Evolutionary conservation across 2,888 invertebrate genomes (phyloP), one percentile per base, ranked within the genome.

Genomic region (Yponomeuta sedellus): DNA sequence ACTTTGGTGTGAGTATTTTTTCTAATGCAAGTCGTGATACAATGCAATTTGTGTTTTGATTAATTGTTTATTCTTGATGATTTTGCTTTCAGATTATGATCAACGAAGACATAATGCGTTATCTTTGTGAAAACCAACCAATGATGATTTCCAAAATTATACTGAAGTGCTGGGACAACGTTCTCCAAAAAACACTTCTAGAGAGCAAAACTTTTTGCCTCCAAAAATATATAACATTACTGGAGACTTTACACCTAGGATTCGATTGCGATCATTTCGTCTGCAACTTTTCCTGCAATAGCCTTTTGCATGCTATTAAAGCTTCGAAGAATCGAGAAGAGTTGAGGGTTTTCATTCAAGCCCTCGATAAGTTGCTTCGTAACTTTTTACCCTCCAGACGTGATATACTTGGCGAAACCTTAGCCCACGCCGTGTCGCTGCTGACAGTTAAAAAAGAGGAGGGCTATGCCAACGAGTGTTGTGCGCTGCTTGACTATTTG

Each of bases 171-270:
- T 92, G 92, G 78, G 78, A 85, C 22, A 86, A 86, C 52, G 82
- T 94, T 6, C 78, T 92, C 39, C 77, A 81, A 16, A 87, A 88
- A 68, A 80, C 81, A 20, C 82, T 92, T 39, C 75, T 84, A 8
- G 92, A 93, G 70, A 87, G 91, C 59, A 93, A 92, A 78, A 74
- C 93, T 1, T 77, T 92, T 66, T 83, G 87, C 16, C 82, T 95
- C 57, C 91, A 94, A 73, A 89, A 92, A 0, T 94, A 93, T 70
- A 76, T 91, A 4, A 89, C 87, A 1, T 92, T 94, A 69, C 79
- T 92, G 10, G 80, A 90, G 25, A 77, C 90, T 52, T 74, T 92
- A 1, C 83, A 89, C 0, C 72, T 84, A n/a, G 77, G 81, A 6
- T 76, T 85, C 63, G 73, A 82, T 1, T 85, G 93, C n/a, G 90